These are phyloP conservation scores for Aphidoletes aphidimyza DNA, from an alignment of 2,888 invertebrate species.

Conservation along the genomic window DNA sequence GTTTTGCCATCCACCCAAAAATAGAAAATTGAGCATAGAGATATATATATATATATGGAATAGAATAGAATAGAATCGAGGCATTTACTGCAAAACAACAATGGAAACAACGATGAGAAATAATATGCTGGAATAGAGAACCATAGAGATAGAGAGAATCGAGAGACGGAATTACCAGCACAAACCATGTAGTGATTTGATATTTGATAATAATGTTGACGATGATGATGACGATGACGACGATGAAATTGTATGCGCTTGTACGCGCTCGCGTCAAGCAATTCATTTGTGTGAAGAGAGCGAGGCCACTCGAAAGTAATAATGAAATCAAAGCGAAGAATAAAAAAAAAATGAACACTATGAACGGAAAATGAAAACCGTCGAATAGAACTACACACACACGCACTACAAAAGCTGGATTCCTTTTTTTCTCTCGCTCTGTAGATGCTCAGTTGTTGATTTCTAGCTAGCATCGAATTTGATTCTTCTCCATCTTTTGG, in stretches of 20 bases:
- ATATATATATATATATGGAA: too few species aligned
- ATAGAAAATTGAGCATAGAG: too few species aligned
- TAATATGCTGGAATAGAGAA: too few species aligned
- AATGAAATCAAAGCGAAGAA: constrained; percentile 1
- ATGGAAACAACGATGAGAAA: not conserved
- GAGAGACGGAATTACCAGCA: not conserved
- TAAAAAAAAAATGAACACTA: too few species aligned
- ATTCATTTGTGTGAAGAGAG: constrained; percentile 32
- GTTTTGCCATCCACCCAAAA: too few species aligned
- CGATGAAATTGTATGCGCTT: not conserved
- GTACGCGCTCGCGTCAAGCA: not conserved
- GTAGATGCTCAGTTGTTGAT: too few species aligned
- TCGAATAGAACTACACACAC: constrained; percentile 1
- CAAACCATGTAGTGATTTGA: constrained; percentile 18
- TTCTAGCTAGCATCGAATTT: not conserved
- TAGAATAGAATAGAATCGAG: too few species aligned
- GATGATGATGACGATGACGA: constrained; percentile 30
- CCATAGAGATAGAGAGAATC: too few species aligned
- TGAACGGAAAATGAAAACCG: too few species aligned
- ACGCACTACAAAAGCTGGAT: not conserved
- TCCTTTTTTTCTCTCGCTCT: not conserved
- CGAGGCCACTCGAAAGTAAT: constrained; percentile 8
- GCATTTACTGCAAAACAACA: not conserved
- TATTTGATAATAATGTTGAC: constrained; percentile 45
- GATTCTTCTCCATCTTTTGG: not conserved